A percentile compares a stretch with the other conserved stretches of the same genome.
Conservation (phyloP, 2,797 vertebrate species). For the Distichodus sexfasciatus region DNA sequence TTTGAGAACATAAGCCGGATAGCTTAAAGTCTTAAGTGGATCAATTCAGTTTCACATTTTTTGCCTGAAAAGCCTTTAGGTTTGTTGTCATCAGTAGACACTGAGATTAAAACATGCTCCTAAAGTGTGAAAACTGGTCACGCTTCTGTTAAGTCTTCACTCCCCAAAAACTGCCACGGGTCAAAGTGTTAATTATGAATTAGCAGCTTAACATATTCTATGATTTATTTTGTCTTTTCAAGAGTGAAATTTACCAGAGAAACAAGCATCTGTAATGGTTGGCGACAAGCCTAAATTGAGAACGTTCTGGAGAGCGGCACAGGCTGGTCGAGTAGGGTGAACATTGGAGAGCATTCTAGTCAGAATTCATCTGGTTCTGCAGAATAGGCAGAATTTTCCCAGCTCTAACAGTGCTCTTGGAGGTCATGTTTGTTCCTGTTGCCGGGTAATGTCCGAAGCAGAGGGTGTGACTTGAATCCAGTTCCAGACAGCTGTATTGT, state of each 20-base stretch:
- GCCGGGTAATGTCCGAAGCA: too few species aligned
- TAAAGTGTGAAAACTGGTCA: slow-evolving; percentile 9
- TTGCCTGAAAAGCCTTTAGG: slow-evolving; percentile 14
- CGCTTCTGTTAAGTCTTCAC: slow-evolving; percentile 15
- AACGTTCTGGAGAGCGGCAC: not conserved
- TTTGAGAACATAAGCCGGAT: too few species aligned
- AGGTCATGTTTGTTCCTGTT: too few species aligned
- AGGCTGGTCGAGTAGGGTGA: not conserved
- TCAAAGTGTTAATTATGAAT: not conserved
- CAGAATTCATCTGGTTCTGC: not conserved
- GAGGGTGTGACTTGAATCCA: too few species aligned
- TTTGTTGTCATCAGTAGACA: slow-evolving; percentile 16
- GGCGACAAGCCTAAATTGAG: not conserved
- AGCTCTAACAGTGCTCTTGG: too few species aligned
- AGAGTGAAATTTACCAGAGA: too few species aligned
- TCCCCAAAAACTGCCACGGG: not conserved
- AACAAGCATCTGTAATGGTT: not conserved
- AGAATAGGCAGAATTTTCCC: not conserved
- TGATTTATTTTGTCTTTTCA: not conserved
- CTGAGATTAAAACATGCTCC: slow-evolving; percentile 16
- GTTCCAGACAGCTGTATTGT: too few species aligned
- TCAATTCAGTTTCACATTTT: not conserved
- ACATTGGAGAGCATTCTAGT: not conserved
- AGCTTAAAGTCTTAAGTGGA: too few species aligned
- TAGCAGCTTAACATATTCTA: not conserved